Evolutionary conservation across 2,888 invertebrate genomes (phyloP).

Genomic region (Torymus texanus): DNA sequence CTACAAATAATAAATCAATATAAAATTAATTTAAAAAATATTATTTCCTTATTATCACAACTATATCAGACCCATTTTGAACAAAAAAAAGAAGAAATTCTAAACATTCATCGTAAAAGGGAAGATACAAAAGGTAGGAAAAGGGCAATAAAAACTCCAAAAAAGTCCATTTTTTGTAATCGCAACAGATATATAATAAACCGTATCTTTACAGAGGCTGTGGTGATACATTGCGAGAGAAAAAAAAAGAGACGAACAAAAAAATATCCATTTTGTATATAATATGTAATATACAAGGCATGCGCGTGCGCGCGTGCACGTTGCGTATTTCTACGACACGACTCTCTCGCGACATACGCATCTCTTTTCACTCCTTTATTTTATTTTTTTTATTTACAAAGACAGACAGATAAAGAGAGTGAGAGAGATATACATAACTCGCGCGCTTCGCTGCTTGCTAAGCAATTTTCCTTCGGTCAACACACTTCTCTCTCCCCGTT

Average conservation of each 20-base stretch:
- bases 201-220: conserved; percentile 54
- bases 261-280: conserved; percentile 36
- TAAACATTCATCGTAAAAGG: too few species aligned
- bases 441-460: conserved; percentile 43
- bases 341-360: too few species aligned
- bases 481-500: too few species aligned
- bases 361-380: too few species aligned
- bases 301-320: neutral
- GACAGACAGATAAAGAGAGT: neutral
- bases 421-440: conserved; percentile 32
- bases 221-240: conserved; percentile 53
- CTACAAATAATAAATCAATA: too few species aligned
- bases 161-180: conserved; percentile 44
- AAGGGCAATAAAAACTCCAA: conserved; percentile 11
- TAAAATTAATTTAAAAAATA: too few species aligned
- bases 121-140: neutral
- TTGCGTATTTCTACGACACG: too few species aligned
- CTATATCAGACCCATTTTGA: too few species aligned
- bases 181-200: conserved; percentile 57
- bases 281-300: conserved; percentile 51
- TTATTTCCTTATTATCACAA: too few species aligned
- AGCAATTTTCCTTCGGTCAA: conserved; percentile 34
- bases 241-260: conserved; percentile 35
- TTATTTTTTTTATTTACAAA: conserved; percentile 49
- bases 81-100: too few species aligned